Conservation (phyloP, 2,888 invertebrate genomes). For the Fissipunctia ypsillon region DNA sequence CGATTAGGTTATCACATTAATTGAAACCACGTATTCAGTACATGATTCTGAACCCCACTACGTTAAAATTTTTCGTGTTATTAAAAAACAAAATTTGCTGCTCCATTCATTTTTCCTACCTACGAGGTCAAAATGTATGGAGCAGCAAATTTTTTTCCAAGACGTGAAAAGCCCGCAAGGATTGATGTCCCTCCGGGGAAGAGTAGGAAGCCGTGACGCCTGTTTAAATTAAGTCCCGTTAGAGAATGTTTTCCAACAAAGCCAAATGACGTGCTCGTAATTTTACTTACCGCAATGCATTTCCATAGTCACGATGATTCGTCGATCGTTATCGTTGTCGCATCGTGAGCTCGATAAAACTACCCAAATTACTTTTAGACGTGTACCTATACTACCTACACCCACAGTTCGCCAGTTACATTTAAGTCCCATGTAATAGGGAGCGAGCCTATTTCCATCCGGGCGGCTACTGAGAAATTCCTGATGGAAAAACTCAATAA, state of each 20-base stretch:
- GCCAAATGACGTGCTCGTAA: conserved; percentile 36
- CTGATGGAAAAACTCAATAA: not conserved
- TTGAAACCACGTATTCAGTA: no score
- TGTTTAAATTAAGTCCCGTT: conserved; percentile 37
- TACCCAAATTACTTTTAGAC: conserved; percentile 35
- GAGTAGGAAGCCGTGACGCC: conserved; percentile 1
- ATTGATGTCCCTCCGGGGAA: no score
- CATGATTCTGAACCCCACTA: no score
- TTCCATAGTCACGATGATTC: conserved; percentile 58
- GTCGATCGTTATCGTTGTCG: conserved; percentile 49
- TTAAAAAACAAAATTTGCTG: no score
- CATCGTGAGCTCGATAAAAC: conserved; percentile 54
- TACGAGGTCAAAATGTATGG: no score
- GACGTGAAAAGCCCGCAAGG: no score
- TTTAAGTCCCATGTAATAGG: not conserved
- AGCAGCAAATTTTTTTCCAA: no score
- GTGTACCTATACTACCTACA: not conserved
- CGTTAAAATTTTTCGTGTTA: no score
- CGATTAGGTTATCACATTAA: no score
- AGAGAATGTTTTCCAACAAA: conserved; percentile 22
- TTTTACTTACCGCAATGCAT: conserved; percentile 33
- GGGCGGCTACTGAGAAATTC: no score
- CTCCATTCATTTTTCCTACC: no score
- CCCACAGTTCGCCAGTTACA: not conserved
- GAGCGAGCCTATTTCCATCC: no score